Percentiles rank a stretch among this genome's conserved stretches.
Evolutionary conservation across 1,140 invertebrate species (phyloP).

Genomic region (Aphelenchoides avenae): DNA sequence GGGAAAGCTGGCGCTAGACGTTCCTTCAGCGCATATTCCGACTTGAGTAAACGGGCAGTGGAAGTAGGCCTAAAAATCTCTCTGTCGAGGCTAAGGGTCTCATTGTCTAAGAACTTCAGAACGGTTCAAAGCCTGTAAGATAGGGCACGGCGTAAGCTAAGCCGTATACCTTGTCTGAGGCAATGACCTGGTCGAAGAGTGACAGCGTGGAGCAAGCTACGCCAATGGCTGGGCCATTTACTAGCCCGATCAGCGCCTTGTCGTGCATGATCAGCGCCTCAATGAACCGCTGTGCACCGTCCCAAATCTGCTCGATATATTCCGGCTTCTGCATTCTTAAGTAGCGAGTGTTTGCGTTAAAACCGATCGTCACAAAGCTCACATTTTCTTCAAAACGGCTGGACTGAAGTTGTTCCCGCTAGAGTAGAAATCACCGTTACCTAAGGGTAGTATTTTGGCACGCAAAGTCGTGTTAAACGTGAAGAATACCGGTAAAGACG

Average conservation of each 20-base stretch:
- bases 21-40: slow-evolving; percentile 76
- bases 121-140: no score
- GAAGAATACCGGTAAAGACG: slow-evolving; percentile 36
- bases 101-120: slow-evolving; percentile 61
- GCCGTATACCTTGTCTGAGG: slow-evolving; percentile 71
- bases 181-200: slow-evolving; percentile 82
- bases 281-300: slow-evolving; percentile 72
- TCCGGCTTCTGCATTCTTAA: slow-evolving; percentile 60
- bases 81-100: background rate
- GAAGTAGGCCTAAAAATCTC: slow-evolving; percentile 69
- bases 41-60: slow-evolving; percentile 76
- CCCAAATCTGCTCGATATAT: slow-evolving; percentile 57
- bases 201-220: slow-evolving; percentile 73
- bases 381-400: no score
- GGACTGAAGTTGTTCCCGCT: no score
- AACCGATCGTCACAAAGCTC: slow-evolving; percentile 84
- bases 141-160: no score
- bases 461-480: slow-evolving; percentile 4
- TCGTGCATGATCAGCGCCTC: slow-evolving; percentile 77
- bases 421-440: slow-evolving; percentile 52
- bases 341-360: slow-evolving; percentile 57
- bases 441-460: background rate
- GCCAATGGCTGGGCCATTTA: slow-evolving; percentile 92
- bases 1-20: slow-evolving; percentile 78
- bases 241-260: slow-evolving; percentile 78